Base-by-base conservation (phyloP, 2,113 vertebrate genomes). In the Phycodurus eques region DNA sequence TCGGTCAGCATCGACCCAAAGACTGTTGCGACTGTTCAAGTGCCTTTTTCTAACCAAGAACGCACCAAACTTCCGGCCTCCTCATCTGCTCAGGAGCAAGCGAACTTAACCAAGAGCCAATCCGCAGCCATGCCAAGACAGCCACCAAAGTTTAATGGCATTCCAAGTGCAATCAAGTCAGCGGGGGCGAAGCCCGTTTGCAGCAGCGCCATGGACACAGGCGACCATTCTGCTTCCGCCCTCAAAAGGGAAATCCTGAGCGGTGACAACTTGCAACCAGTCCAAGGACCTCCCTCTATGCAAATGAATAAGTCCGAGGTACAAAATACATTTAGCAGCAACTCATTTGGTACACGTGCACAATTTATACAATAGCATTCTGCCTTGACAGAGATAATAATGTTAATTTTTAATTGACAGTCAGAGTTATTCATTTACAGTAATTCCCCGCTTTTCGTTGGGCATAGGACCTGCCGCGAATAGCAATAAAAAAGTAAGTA, bases 41-140 rank as follows among this genome's bases (percentile, higher is more conserved):
- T 96, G 94, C 95, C 95, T 94, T 93, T 87, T n/a, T 20, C 72
- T 67, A 80, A 72, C 11, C 17, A 44, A 0, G 65, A 79, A 68
- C 43, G 56, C 0, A 60, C 74, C 79, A 81, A 72, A 71, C 15
- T 46, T 59, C 43, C 73, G 8, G 27, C 4, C 10, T 73, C 74
- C 65, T 1, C n/a, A 70, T 56, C 70, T 12, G 51, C 67, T 1
- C 19, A 74, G 83, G 82, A 73, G 46, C 73, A 66, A 13, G 1
- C 67, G 63, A 81, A 87, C 69, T 82, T 51, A 27, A 5, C 47
- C 0, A 56, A 72, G n/a, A 77, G 74, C 59, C 86, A 42, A 61
- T 61, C 81, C 66, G 35, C 14, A 67, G 20, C 81, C 60, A 56
- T 57, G 72, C 70, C 62, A 72, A 73, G 73, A 35, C 74, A 7